These are phyloP conservation scores for Miniopterus natalensis DNA, from an alignment of 2,113 vertebrate genomes.

Conservation along the genomic window DNA sequence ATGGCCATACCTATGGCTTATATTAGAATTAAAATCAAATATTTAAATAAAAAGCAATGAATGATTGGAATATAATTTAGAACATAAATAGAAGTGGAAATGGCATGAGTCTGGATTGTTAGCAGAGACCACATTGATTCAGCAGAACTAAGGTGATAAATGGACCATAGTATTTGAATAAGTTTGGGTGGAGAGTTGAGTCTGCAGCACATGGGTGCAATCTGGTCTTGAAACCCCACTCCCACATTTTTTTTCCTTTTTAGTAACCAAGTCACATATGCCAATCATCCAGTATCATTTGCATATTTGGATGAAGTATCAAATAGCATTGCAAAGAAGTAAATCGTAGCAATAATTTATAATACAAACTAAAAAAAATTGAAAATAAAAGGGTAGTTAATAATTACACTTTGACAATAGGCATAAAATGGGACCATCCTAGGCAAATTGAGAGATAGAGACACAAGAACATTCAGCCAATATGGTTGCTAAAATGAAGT, in stretches of 20 bases:
- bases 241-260: neutral
- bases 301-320: neutral
- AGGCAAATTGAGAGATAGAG: neutral
- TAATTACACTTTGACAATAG: neutral
- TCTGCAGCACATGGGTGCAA: neutral
- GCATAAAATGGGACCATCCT: neutral
- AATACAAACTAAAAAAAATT: neutral
- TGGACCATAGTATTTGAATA: neutral
- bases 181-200: neutral
- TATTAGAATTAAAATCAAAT: neutral
- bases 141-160: neutral
- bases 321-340: neutral
- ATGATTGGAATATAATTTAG: neutral
- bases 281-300: neutral
- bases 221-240: neutral
- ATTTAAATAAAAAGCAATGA: conserved; percentile 49
- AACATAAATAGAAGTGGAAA: conserved; percentile 26
- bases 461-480: neutral
- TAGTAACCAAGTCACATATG: neutral
- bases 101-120: neutral
- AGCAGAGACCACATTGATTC: neutral
- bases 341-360: neutral
- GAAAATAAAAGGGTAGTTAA: neutral
- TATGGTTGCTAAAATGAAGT: neutral
- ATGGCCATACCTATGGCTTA: neutral